Evolutionary conservation across 2,888 invertebrate genomes (phyloP).

Genomic region (Limenitis camilla): DNA sequence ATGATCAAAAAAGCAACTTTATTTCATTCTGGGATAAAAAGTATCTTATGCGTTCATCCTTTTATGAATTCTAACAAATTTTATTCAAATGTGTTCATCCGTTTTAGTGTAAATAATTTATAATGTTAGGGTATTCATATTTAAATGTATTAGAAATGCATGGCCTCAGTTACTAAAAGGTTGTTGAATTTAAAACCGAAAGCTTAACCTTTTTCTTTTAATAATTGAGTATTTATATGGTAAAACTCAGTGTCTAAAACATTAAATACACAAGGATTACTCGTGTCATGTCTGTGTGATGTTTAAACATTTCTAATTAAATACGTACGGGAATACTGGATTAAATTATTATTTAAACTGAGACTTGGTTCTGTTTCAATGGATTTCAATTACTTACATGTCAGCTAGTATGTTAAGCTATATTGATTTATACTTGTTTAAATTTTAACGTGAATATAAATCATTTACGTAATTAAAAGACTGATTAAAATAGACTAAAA

Average conservation of each 20-base stretch:
- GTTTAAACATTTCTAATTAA: slow-evolving; percentile 9
- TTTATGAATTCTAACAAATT: too few relatives aligned
- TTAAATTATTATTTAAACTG: background rate
- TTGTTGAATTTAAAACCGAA: too few relatives aligned
- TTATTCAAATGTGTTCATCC: too few relatives aligned
- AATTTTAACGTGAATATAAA: background rate
- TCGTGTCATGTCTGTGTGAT: background rate
- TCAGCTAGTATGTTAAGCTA: background rate
- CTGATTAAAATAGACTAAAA: background rate
- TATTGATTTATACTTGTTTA: background rate
- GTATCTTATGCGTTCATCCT: too few relatives aligned
- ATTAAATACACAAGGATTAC: background rate
- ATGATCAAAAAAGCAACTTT: too few relatives aligned
- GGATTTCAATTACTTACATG: background rate
- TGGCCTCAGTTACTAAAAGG: too few relatives aligned
- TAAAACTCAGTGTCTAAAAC: background rate
- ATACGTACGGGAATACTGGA: slow-evolving; percentile 1
- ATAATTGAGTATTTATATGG: too few relatives aligned
- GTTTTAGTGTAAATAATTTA: too few relatives aligned
- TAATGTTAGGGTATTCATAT: too few relatives aligned
- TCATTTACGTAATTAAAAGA: background rate
- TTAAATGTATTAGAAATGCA: too few relatives aligned
- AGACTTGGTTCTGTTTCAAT: background rate
- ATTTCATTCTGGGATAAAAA: too few relatives aligned
- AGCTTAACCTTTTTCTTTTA: too few relatives aligned